Base-by-base conservation (phyloP, 1,140 invertebrate genomes). In the Leptonema lineaticorne region DNA sequence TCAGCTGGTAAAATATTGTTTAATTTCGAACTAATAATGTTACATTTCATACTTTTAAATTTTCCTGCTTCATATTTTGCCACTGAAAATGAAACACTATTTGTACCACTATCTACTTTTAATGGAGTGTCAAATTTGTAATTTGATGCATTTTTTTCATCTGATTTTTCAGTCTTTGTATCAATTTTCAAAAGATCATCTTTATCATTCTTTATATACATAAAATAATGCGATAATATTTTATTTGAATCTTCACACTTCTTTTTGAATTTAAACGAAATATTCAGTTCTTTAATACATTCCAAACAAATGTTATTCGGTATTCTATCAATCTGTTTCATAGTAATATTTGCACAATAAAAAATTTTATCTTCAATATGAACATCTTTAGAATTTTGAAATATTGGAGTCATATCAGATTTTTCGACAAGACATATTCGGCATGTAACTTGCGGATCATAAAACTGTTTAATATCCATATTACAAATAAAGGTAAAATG, bases 161-260 rank as follows among this genome's bases (percentile, higher is more conserved):
- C n/a, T n/a, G n/a, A n/a, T n/a, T n/a, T n/a, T n/a, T n/a, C n/a
- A n/a, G n/a, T n/a, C n/a, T n/a, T n/a, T n/a, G n/a, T n/a, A n/a
- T n/a, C n/a, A n/a, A n/a, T n/a, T n/a, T n/a, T n/a, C n/a, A n/a
- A n/a, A n/a, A n/a, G n/a, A n/a, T n/a, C n/a, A n/a, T n/a, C n/a
- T n/a, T n/a, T n/a, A n/a, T n/a, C n/a, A n/a, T n/a, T n/a, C n/a
- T n/a, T n/a, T n/a, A n/a, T n/a, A n/a, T n/a, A n/a, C 3, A 26
- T 53, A 26, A 53, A 11, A 20, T 11, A 30, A 37, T 58, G 60
- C 22, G 48, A 45, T 6, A 72, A 50, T 33, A 67, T 24, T 22
- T 50, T 16, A n/a, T 72, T 68, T n/a, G 71, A 67, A 22, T 67
- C 11, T 65, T 67, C 59, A 57, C 68, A 65, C 65, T 68, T 72